Evolutionary conservation across 2,888 invertebrate species (phyloP), one percentile per base, ranked within the genome.

Genomic region (Eupsilia transversa): DNA sequence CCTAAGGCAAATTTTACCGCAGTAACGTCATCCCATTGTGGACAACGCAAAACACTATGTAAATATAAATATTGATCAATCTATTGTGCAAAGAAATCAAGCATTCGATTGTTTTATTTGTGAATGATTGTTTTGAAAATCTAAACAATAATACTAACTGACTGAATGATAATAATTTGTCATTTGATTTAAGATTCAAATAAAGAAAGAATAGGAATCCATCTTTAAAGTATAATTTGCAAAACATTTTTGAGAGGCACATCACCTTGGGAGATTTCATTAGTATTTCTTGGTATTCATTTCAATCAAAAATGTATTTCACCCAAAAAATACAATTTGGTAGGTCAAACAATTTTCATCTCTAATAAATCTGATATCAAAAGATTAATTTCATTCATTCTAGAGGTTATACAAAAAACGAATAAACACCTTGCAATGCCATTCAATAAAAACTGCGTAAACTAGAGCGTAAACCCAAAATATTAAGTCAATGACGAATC

Each of bases 401-500:
- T 52, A 33, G 38, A n/a, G 35, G 20, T 38, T 54, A 60, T 52
- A 57, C 6, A 64, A 70, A 72, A 80, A 69, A 30, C n/a, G 3
- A 59, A 79, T 35, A 46, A 52, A 71, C 72, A 80, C 81, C 75
- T 84, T 64, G 66, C 76, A 69, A 72, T 76, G 74, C 65, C 33
- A 49, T 56, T 35, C 6, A 33, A 70, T 14, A 74, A 78, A 83
- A 83, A 67, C 59, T 9, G 14, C 70, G 76, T 65, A 72, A 82
- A 82, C 59, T 70, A 68, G 82, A 81, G 81, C 84, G 79, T 83
- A 79, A 74, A 57, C 70, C 12, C 33, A 61, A 81, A 84, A 76
- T 81, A 82, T 81, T 46, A 54, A 81, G 57, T 57, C 70, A 84
- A 82, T 84, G 82, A 82, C 82, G 82, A 76, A 84, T 72, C 82